Evolutionary conservation across 1,140 invertebrate species (phyloP), one percentile per base, ranked within the genome.

Genomic region (Brachionus asplanchnoidis): DNA sequence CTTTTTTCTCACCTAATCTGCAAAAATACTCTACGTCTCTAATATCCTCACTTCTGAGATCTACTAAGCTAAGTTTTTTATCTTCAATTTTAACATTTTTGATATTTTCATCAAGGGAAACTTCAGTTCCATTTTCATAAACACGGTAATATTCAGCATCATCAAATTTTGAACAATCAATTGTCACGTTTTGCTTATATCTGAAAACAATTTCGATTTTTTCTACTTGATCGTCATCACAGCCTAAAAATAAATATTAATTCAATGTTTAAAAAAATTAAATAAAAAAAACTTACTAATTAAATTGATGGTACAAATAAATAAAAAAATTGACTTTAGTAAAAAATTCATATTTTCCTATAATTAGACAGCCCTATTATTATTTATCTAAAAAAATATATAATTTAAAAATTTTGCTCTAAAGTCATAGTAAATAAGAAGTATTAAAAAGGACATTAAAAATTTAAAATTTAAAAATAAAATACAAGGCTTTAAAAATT

Each of bases 1-100:
- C 36, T 44, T 36, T 46, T 82, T 42, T 23, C 23, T 36, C 42
- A 23, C 28, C 23, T 40, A 9, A 42, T 82, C 65, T 82, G 53
- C 79, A 82, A 4, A 36, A 7, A 65, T 82, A 82, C n/a, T 60
- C 40, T 5, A 44, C 32, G 1, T 82, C 26, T 68, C 77, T 80
- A n/a, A 82, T 65, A 12, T 82, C 23, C 44, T 82, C 79, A 14
- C 23, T 40, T 82, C 79, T 68, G 12, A 77, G 46, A 23, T 77
- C 73, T 6, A 0, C 5, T 23, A 77, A n/a, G 14, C 42, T 36
- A 11, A 77, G 20, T 44, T 42, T 75, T 20, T 75, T 44, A 44
- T 75, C 70, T 8, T 42, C 40, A 2, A 75, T 2, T 9, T 40
- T 42, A 8, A 44, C 70, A 80, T 80, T 46, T 53, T 80, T 50